Conservation (phyloP, 2,797 vertebrate species). For the Helicolenus hilgendorfi region DNA sequence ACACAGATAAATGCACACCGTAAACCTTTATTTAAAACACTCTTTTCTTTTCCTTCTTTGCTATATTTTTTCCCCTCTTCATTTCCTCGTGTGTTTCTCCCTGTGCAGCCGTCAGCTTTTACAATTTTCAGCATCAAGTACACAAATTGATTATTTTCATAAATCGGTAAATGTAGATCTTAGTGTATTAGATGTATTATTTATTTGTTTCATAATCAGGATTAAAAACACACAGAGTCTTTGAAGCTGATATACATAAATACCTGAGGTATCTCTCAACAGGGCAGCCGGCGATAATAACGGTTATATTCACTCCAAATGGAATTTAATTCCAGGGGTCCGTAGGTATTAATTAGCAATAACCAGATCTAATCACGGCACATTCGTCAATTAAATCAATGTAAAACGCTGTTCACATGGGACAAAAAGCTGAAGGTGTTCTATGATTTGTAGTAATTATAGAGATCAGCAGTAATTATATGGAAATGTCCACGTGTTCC, state of each 20-base stretch:
- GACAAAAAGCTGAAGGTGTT: background rate
- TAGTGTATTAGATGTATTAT: too few species aligned
- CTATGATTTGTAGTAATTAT: background rate
- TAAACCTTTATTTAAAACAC: background rate
- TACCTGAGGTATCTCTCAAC: background rate
- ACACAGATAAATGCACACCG: background rate
- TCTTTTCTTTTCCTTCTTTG: background rate
- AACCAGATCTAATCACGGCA: background rate
- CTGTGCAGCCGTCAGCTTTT: background rate
- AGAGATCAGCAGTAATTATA: background rate
- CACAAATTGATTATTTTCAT: too few species aligned
- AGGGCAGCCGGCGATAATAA: background rate
- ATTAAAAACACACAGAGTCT: background rate
- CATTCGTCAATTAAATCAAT: background rate
- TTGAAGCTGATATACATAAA: background rate
- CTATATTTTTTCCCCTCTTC: background rate
- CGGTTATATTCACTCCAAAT: background rate
- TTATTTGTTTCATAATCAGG: background rate
- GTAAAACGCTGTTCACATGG: background rate
- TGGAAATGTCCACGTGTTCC: background rate
- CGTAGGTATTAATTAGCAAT: background rate
- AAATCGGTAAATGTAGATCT: too few species aligned
- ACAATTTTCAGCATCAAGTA: background rate
- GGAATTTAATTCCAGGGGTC: background rate
- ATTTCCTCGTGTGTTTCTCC: background rate